Evolutionary conservation across 1,140 invertebrate genomes (phyloP).

Genomic region (Periplaneta americana): DNA sequence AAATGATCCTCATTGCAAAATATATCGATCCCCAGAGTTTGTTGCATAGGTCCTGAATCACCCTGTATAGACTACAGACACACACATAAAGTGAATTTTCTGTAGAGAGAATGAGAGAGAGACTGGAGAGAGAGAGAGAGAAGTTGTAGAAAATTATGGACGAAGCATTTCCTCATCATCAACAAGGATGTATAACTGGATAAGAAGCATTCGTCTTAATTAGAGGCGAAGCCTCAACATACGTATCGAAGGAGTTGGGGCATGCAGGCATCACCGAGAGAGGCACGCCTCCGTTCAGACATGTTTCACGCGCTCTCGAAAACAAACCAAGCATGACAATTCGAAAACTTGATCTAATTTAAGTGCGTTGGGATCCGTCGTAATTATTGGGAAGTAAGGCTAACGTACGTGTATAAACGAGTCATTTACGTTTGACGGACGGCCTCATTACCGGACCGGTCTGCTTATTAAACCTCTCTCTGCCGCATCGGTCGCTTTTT

Average conservation of each 20-base stretch:
- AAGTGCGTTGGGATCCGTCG: not conserved
- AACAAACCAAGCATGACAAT: not conserved
- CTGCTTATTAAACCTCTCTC: not conserved
- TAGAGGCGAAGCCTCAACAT: not conserved
- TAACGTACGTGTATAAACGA: too few relatives aligned
- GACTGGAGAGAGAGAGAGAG: too few relatives aligned
- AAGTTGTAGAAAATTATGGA: too few relatives aligned
- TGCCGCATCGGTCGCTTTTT: too few relatives aligned
- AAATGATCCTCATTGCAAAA: too few relatives aligned
- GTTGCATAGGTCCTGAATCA: too few relatives aligned
- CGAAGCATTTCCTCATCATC: too few relatives aligned
- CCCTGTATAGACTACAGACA: too few relatives aligned
- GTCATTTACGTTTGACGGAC: not conserved
- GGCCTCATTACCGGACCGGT: not conserved
- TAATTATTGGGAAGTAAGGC: not conserved
- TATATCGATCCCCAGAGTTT: too few relatives aligned
- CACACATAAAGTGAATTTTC: too few relatives aligned
- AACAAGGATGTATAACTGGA: not conserved
- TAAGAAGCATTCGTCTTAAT: not conserved
- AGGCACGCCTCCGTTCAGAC: not conserved
- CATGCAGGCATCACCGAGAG: not conserved
- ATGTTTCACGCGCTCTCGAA: not conserved
- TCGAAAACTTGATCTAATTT: not conserved
- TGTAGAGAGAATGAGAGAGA: too few relatives aligned
- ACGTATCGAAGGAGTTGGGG: not conserved